A percentile compares a stretch with the other conserved stretches of the same genome.
phyloP scores from a whole-genome alignment of 2,888 invertebrate genomes.

The Lasioglossum morio region DNA sequence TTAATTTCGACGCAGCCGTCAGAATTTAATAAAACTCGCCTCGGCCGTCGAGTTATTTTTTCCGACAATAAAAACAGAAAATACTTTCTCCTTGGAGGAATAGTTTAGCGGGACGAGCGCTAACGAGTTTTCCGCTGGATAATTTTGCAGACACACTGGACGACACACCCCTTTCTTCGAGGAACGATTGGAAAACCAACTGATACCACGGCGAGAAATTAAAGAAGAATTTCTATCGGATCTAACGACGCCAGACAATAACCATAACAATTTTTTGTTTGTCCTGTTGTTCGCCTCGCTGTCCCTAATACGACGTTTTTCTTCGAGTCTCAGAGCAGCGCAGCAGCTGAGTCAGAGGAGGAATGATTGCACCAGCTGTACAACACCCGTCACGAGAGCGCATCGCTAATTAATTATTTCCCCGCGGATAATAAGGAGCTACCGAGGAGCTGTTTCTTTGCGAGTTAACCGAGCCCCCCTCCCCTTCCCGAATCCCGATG shows the following conservation, averaged over 20 bases:
- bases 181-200: background rate
- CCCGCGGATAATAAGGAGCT: constrained; percentile 56
- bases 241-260: background rate
- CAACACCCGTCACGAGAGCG: constrained; percentile 47
- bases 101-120: constrained; percentile 4
- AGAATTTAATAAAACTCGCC: background rate
- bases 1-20: background rate
- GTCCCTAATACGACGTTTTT: constrained; percentile 34
- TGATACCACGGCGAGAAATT: background rate
- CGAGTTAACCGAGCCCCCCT: constrained; percentile 33
- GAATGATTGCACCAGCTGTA: constrained; percentile 64
- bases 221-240: background rate
- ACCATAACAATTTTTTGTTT: background rate
- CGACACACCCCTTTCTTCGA: no score
- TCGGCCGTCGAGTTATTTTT: background rate
- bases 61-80: background rate
- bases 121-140: background rate
- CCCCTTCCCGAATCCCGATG: background rate
- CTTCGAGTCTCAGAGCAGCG: constrained; percentile 49
- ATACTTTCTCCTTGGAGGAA: background rate
- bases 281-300: no score
- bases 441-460: constrained; percentile 50
- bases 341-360: constrained; percentile 64
- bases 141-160: background rate
- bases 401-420: constrained; percentile 69